These are phyloP conservation scores for Aptenodytes patagonicus DNA, from an alignment of 2,113 vertebrate species.

Conservation along the genomic window DNA sequence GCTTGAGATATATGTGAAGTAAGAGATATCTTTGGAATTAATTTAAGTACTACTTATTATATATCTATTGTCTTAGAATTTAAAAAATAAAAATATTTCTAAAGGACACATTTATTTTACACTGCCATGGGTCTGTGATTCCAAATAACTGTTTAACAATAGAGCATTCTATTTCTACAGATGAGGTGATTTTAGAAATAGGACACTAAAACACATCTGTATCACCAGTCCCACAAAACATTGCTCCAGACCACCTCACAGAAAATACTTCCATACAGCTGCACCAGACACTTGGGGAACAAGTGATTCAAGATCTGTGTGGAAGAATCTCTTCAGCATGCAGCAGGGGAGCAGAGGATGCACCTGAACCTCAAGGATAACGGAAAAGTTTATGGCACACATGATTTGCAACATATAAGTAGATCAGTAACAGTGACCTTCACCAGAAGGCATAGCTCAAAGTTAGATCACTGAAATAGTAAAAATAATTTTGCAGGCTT, in stretches of 20 bases:
- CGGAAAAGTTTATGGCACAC: background rate
- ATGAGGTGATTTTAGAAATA: conserved; percentile 22
- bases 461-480: background rate
- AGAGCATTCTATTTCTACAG: background rate
- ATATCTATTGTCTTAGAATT: background rate
- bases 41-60: background rate
- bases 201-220: background rate
- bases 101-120: background rate
- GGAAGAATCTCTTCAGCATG: background rate
- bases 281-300: background rate
- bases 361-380: background rate
- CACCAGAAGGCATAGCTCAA: background rate
- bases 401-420: background rate
- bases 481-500: conserved; percentile 4
- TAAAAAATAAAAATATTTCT: background rate
- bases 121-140: background rate
- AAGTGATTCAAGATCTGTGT: background rate
- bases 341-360: background rate
- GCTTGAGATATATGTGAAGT: background rate
- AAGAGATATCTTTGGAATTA: background rate
- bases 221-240: background rate
- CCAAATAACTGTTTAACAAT: background rate
- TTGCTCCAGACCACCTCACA: background rate
- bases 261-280: conserved; percentile 16
- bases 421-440: background rate